Evolutionary conservation across 2,113 vertebrate species (phyloP).

Genomic region (Catharus bicknelli): DNA sequence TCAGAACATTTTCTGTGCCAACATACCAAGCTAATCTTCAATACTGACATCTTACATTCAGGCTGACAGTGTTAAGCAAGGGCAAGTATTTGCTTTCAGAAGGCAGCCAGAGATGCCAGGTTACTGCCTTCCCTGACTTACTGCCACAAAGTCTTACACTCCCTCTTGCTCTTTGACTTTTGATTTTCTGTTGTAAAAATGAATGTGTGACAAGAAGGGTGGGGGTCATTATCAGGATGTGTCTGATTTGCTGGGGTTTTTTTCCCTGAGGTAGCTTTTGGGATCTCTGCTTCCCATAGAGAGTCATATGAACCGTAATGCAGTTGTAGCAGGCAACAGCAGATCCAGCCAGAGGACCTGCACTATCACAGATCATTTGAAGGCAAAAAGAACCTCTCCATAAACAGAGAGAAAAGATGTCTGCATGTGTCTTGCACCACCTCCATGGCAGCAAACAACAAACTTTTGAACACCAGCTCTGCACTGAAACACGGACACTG

Average conservation of each 20-base stretch:
- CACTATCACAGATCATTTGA: neutral
- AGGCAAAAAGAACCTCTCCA: neutral
- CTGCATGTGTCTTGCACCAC: neutral
- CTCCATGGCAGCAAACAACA: neutral
- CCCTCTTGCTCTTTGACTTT: neutral
- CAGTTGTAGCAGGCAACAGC: rapidly evolving
- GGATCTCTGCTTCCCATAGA: neutral
- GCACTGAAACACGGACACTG: neutral
- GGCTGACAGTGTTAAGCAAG: neutral
- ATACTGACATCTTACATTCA: neutral
- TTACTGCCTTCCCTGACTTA: neutral
- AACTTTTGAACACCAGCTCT: neutral
- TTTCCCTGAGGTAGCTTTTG: neutral
- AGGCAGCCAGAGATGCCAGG: neutral
- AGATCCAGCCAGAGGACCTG: neutral
- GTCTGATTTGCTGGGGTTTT: neutral
- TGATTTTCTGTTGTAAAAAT: neutral
- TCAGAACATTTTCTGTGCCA: neutral
- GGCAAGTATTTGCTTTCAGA: neutral
- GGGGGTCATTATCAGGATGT: neutral
- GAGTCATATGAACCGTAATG: neutral
- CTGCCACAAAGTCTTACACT: neutral
- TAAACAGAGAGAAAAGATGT: neutral
- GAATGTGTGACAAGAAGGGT: neutral
- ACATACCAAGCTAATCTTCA: neutral